Evolutionary conservation across 1,140 invertebrate species (phyloP), one percentile per base, ranked within the genome.

Genomic region (Stegodyphus mimosarum): DNA sequence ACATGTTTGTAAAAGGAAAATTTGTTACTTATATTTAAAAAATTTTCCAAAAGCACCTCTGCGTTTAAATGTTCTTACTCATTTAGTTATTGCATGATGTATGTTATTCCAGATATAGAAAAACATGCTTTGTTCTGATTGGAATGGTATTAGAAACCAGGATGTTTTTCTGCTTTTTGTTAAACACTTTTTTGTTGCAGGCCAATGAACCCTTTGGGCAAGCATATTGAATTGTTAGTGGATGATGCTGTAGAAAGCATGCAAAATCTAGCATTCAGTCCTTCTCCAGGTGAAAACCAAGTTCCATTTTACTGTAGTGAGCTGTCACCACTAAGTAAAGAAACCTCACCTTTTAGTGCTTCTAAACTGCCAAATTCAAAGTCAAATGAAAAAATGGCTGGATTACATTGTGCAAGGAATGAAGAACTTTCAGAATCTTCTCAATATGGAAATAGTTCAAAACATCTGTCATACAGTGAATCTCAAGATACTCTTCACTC

Each of bases 401-500:
- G 15, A 60, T 1, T 3, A 7, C 52, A 70, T 69, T 10, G 64
- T 17, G 15, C 53, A 4, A 72, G 52, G 48, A 71, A 78, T 66
- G 83, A 77, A 64, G 55, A 76, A 18, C 17, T 77, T n/a, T 84
- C 81, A 50, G 72, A 72, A 72, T 84, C 81, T 50, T 84, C 73
- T 11, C 53, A 33, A 9, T 72, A 17, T 52, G 53, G 6, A 5
- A 63, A 50, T 6, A 77, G 67, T 48, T 72, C 75, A 11, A 77
- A 55, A 55, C 83, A 86, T 9, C 48, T 86, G 11, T 86, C 83
- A 13, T 63, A 17, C 49, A 86, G 83, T 66, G 74, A 86, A 49
- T 86, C 83, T 9, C 83, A 72, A 64, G 83, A 86, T 6, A 86
- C 83, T 64, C 55, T 86, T n/a, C 83, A 86, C 18, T 86, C 83